Evolutionary conservation across 1,140 invertebrate genomes (phyloP).

Genomic region (Lamellibrachia luymesi): DNA sequence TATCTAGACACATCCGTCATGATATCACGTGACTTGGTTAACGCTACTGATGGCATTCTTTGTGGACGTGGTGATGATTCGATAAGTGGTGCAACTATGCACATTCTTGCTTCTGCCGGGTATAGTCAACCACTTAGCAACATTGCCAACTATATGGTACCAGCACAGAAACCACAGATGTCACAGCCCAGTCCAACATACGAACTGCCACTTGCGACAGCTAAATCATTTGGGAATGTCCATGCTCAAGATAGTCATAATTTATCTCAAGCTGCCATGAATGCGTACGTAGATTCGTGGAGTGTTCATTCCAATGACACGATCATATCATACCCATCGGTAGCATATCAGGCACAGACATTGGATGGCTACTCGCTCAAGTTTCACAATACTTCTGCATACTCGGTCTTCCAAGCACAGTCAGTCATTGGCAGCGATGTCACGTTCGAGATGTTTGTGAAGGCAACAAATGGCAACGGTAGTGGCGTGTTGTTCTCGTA

Average conservation of each 20-base stretch:
- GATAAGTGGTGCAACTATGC: not conserved
- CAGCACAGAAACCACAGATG: not conserved
- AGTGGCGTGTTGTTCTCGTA: slow-evolving; percentile 36
- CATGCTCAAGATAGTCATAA: not conserved
- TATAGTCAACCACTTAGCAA: not conserved
- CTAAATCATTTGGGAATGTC: not conserved
- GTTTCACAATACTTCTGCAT: slow-evolving; percentile 29
- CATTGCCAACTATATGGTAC: not conserved
- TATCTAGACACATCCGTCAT: slow-evolving; percentile 29
- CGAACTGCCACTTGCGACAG: not conserved
- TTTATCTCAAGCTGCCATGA: not conserved
- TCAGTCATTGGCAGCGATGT: slow-evolving; percentile 22
- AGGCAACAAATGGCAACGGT: slow-evolving; percentile 9
- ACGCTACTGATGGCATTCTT: slow-evolving; percentile 27
- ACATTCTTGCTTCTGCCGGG: not conserved
- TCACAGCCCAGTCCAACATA: not conserved
- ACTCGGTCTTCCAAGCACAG: slow-evolving; percentile 27
- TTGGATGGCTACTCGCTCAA: slow-evolving; percentile 33
- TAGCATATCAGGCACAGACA: slow-evolving; percentile 21
- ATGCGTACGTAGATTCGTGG: slow-evolving; percentile 14
- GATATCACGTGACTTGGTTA: slow-evolving; percentile 22
- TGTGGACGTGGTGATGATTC: slow-evolving; percentile 24
- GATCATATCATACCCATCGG: slow-evolving; percentile 31
- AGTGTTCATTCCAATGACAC: slow-evolving; percentile 27
- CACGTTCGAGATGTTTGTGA: slow-evolving; percentile 32